A percentile compares a stretch with the other conserved stretches of the same genome.
phyloP scores from a whole-genome alignment of 2,888 invertebrate genomes.

The Elysia crispata region DNA sequence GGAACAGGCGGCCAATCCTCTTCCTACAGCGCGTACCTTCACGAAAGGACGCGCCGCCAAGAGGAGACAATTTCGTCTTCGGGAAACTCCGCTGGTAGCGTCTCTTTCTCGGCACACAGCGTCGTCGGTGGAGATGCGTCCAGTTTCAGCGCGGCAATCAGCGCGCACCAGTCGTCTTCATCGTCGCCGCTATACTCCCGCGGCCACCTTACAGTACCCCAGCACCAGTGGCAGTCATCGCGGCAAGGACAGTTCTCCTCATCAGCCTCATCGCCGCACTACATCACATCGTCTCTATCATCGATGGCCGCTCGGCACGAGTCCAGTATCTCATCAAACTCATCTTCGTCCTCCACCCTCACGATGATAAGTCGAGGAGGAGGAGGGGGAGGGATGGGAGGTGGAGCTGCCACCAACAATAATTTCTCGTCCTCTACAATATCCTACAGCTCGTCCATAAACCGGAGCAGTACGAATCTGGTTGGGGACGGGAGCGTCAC shows the following conservation, averaged over 20 bases:
- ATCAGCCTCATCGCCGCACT: background rate
- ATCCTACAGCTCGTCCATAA: constrained; percentile 13
- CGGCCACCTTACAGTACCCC: constrained; percentile 37
- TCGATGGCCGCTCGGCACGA: background rate
- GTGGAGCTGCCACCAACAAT: too few relatives aligned
- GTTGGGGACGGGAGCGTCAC: background rate
- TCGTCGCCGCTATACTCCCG: constrained; percentile 25
- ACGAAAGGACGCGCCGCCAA: background rate
- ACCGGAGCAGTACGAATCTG: background rate
- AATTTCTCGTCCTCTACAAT: too few relatives aligned
- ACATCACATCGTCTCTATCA: background rate
- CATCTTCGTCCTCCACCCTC: constrained; percentile 22
- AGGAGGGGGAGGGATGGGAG: background rate
- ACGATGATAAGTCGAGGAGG: constrained; percentile 20
- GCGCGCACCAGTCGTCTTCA: constrained; percentile 23
- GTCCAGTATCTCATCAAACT: background rate
- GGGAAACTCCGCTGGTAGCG: too few relatives aligned
- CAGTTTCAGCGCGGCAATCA: background rate
- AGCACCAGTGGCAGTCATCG: constrained; percentile 41
- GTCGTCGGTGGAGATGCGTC: background rate
- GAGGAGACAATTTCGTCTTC: background rate
- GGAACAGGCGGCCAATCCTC: background rate
- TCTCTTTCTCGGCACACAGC: background rate
- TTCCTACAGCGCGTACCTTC: background rate
- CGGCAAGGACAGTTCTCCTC: background rate